Conservation (phyloP, 2,888 invertebrate species). For the Acronicta aceris region DNA sequence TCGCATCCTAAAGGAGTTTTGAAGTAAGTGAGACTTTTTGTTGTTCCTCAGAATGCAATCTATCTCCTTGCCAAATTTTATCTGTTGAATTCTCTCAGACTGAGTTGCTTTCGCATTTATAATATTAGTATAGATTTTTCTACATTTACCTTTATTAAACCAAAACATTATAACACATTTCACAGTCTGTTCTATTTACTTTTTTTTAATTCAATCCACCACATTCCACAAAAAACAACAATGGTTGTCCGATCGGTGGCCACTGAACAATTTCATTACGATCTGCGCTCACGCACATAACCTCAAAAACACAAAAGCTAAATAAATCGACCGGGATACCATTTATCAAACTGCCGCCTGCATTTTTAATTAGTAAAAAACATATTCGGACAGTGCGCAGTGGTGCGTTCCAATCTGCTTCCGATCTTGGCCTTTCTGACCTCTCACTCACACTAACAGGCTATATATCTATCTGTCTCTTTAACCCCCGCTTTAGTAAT, state of each 20-base stretch:
- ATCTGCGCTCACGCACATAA: conserved; percentile 61
- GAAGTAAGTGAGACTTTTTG: too few species aligned
- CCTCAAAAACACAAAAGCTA: conserved; percentile 67
- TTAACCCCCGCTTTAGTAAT: conserved; percentile 74
- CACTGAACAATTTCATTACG: conserved; percentile 58
- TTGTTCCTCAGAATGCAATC: too few species aligned
- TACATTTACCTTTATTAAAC: conserved; percentile 6
- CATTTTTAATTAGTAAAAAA: conserved; percentile 87
- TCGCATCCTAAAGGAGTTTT: too few species aligned
- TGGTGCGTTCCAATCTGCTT: conserved; percentile 86
- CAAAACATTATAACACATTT: conserved; percentile 34
- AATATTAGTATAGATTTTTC: not conserved
- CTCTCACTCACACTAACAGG: conserved; percentile 62
- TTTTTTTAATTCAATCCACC: conserved; percentile 44
- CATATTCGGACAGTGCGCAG: conserved; percentile 83
- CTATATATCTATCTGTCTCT: conserved; percentile 55
- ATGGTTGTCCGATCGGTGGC: conserved; percentile 47
- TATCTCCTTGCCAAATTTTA: too few species aligned
- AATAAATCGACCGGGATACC: conserved; percentile 79
- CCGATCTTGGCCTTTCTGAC: conserved; percentile 74
- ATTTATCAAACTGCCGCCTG: conserved; percentile 80
- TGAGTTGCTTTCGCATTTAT: too few species aligned
- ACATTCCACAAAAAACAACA: conserved; percentile 48
- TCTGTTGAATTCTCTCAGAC: too few species aligned
- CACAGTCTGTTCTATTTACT: conserved; percentile 35